A percentile compares a stretch with the other conserved stretches of the same genome.
phyloP scores from a whole-genome alignment of 2,888 invertebrate species.

The Phragmatobia fuliginosa region DNA sequence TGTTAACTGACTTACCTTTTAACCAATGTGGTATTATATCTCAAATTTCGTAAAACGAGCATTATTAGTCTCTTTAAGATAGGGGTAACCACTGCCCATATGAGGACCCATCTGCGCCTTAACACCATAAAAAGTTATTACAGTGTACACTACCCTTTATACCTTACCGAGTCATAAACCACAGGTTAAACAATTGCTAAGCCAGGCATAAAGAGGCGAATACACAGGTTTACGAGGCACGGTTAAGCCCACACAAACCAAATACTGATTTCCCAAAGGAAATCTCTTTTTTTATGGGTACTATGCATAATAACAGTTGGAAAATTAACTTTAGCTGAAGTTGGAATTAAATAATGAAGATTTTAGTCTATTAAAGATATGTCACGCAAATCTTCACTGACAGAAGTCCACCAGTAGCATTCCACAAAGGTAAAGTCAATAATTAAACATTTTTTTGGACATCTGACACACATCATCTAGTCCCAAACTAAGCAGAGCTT shows the following conservation, averaged over 20 bases:
- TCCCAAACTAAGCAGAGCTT: too few relatives aligned
- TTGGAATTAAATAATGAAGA: neutral
- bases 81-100: neutral
- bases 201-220: constrained; percentile 9
- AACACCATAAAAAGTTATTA: neutral
- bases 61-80: neutral
- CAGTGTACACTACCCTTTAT: neutral
- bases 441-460: too few relatives aligned
- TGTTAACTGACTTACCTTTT: neutral
- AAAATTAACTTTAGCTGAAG: constrained; percentile 1
- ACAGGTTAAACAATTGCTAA: constrained; percentile 5
- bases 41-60: neutral
- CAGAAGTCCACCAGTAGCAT: too few relatives aligned
- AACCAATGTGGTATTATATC: neutral
- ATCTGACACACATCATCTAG: too few relatives aligned
- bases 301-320: constrained; percentile 29
- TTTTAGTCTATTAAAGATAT: neutral
- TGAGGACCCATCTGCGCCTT: neutral
- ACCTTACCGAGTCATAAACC: neutral
- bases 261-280: constrained; percentile 44
- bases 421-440: too few relatives aligned
- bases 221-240: constrained; percentile 14
- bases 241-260: constrained; percentile 18
- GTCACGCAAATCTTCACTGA: neutral
- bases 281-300: constrained; percentile 36